phyloP scores from a whole-genome alignment of 2,888 invertebrate genomes.

The Anagyrus pseudococci region DNA sequence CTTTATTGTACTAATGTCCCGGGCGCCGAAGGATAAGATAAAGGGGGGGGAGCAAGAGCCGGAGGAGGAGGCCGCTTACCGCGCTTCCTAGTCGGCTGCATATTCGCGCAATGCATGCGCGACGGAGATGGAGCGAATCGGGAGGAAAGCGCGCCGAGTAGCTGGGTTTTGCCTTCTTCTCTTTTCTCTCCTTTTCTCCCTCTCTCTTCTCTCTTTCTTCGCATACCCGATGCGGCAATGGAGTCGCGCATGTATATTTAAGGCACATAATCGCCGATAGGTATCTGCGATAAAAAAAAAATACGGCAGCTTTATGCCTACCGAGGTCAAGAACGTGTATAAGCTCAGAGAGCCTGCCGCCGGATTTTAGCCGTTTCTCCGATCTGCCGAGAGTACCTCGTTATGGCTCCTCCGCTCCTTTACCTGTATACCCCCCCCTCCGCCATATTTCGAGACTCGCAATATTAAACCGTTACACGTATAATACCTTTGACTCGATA shows the following conservation, averaged over 20 bases:
- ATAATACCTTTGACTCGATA: too few species aligned
- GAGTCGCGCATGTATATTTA: conserved; percentile 54
- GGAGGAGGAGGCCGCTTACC: not conserved
- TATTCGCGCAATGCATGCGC: not conserved
- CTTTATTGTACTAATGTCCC: conserved; percentile 59
- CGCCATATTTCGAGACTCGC: too few species aligned
- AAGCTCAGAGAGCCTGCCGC: too few species aligned
- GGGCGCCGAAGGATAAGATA: conserved; percentile 25
- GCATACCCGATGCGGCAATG: conserved; percentile 27
- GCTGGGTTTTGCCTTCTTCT: too few species aligned
- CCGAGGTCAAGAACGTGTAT: too few species aligned
- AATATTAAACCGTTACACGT: too few species aligned
- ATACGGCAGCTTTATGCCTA: not conserved
- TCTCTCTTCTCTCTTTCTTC: too few species aligned
- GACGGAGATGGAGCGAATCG: not conserved
- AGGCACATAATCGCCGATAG: conserved; percentile 54
- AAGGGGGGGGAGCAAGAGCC: not conserved
- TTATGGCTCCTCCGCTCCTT: too few species aligned
- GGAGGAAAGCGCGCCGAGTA: not conserved
- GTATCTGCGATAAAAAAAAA: conserved; percentile 48
- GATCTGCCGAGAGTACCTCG: too few species aligned
- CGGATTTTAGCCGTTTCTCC: too few species aligned
- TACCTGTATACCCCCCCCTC: too few species aligned
- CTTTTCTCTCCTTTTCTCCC: too few species aligned
- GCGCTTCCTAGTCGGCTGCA: conserved; percentile 21